Evolutionary conservation across 2,113 vertebrate species (phyloP).

Genomic region (Acrocephalus arundinaceus): DNA sequence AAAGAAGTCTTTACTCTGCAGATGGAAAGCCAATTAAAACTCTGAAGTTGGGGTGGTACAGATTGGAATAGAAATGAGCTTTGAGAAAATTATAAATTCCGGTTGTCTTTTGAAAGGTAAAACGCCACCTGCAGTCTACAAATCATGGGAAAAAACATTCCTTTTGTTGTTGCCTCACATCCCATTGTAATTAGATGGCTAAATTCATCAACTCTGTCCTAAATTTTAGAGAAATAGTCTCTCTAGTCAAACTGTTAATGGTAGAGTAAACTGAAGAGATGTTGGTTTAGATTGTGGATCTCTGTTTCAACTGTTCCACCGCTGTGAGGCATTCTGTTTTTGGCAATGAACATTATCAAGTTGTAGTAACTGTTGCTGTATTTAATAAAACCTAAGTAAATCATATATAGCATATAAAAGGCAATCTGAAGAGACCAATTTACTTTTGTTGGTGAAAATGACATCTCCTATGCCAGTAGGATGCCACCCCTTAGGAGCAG

Average conservation of each 20-base stretch:
- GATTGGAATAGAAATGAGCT: neutral
- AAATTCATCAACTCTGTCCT: neutral
- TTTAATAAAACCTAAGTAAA: constrained; percentile 36
- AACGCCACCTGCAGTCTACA: neutral
- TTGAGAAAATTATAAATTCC: neutral
- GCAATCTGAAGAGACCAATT: constrained; percentile 21
- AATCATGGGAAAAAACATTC: neutral
- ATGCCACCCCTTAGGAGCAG: neutral
- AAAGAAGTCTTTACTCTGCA: constrained; percentile 5
- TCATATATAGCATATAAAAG: constrained; percentile 1
- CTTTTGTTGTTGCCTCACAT: neutral
- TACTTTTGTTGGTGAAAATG: constrained; percentile 49
- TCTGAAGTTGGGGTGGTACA: neutral
- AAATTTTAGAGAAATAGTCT: neutral
- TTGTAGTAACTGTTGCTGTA: neutral
- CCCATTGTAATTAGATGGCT: neutral
- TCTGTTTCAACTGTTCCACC: neutral
- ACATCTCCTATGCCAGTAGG: neutral
- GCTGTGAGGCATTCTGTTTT: constrained; percentile 1
- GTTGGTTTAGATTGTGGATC: neutral
- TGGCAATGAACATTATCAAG: constrained; percentile 9
- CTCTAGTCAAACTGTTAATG: neutral
- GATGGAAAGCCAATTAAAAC: constrained; percentile 28
- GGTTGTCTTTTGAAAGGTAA: neutral
- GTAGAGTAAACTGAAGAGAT: neutral